Evolutionary conservation across 2,797 vertebrate species (phyloP).

Genomic region (Phylloscopus collybita): DNA sequence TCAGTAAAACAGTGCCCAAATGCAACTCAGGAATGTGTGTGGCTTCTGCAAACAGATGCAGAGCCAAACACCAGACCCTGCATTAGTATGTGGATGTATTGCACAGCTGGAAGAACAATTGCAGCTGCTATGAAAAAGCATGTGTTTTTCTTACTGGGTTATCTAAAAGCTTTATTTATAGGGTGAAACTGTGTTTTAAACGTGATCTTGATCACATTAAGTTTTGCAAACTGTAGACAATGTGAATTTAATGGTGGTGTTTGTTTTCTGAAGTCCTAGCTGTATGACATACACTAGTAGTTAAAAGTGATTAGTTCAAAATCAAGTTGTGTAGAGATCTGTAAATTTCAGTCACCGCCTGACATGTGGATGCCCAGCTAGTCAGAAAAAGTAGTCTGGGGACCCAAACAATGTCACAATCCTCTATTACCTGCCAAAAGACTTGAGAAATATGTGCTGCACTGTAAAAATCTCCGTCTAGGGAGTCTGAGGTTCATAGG

Average conservation of each 20-base stretch:
- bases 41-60: neutral
- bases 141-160: neutral
- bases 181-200: neutral
- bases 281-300: neutral
- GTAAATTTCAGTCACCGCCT: neutral
- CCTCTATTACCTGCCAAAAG: neutral
- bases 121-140: neutral
- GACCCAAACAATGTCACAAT: neutral
- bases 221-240: neutral
- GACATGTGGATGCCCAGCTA: neutral
- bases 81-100: neutral
- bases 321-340: neutral
- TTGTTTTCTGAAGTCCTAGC: neutral
- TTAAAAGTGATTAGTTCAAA: neutral
- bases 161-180: slow-evolving; percentile 2
- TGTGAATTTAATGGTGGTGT: neutral
- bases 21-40: slow-evolving; percentile 10
- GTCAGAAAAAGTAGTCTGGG: neutral
- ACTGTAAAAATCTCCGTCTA: neutral
- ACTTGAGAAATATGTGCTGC: neutral
- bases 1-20: slow-evolving; percentile 16
- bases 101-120: slow-evolving; percentile 9
- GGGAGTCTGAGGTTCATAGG: neutral
- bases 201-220: neutral
- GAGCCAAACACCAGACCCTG: slow-evolving; percentile 15